phyloP scores from a whole-genome alignment of 2,113 vertebrate species.

The Osmerus mordax region DNA sequence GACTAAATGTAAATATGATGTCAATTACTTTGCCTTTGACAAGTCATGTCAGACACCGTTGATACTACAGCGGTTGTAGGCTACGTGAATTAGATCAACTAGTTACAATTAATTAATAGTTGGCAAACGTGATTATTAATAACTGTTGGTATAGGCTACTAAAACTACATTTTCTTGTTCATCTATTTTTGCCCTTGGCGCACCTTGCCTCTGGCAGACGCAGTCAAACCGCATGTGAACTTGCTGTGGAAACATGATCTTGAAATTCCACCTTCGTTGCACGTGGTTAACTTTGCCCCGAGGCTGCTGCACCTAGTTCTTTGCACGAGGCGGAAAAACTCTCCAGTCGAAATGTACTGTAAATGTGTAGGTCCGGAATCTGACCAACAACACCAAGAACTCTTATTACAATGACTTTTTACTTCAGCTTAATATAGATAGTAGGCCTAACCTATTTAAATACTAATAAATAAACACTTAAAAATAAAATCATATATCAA shows the following conservation, averaged over 20 bases:
- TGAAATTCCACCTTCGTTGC: constrained; percentile 55
- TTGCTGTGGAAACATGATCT: constrained; percentile 14
- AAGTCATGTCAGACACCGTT: neutral
- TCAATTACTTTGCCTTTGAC: neutral
- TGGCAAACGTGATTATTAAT: too few species aligned
- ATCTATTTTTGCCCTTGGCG: constrained; percentile 9
- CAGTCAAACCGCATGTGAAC: constrained; percentile 1
- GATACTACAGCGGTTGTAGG: neutral
- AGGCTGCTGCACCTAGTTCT: constrained; percentile 39
- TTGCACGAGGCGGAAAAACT: neutral
- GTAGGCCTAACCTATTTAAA: too few species aligned
- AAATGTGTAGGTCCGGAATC: too few species aligned
- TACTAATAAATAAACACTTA: too few species aligned
- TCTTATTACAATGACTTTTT: too few species aligned
- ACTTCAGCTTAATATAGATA: too few species aligned
- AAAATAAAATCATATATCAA: too few species aligned
- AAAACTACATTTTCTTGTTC: neutral
- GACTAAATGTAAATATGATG: too few species aligned
- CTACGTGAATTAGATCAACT: neutral
- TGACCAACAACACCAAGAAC: too few species aligned
- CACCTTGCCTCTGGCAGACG: neutral
- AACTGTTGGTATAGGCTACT: too few species aligned
- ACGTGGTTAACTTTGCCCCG: constrained; percentile 51
- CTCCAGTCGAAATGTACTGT: too few species aligned
- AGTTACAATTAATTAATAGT: too few species aligned